Base-by-base conservation (phyloP, 2,113 vertebrate genomes). In the Dolichallabes microphthalmus region DNA sequence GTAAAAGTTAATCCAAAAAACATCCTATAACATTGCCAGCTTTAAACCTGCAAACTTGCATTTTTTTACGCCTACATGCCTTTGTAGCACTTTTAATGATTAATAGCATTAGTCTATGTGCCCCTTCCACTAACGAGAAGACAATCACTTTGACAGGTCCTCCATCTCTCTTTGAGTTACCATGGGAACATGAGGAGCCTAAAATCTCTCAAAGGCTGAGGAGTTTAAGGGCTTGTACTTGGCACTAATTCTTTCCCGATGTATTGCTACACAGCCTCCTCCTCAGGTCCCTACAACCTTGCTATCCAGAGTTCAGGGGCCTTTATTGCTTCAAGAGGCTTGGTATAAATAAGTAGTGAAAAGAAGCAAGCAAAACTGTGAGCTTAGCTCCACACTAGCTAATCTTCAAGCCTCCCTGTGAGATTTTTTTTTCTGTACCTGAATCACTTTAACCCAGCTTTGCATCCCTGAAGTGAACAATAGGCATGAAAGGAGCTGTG, bases 391-490 rank as follows among this genome's bases (percentile, higher is more conserved):
- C 32, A 84, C 55, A 17, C 63, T 82, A 30, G 71, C 82, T 84
- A 77, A 66, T 82, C 82, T 86, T 55, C 14, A 82, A 75, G 79
- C 35, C 69, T 53, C 85, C 79, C 80, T 78, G 80, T 7, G 5
- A 80, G 85, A 82, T 85, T 85, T 58, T 52, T 57, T 82, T 71
- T 82, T 82, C 57, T 82, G 74, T 63, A 87, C 85, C 58, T 84
- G 73, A 30, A 82, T 77, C 35, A 50, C 82, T 86, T 82, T 77
- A 86, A 68, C 83, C 68, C 58, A 79, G 83, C 82, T 58, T 74
- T 85, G 85, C 66, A 53, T 74, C 66, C 45, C 88, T 83, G 83
- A 39, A 61, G 79, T 85, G 86, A 85, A 87, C 84, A 87, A 87
- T 87, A 73, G 82, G 74, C 71, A 68, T 50, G 80, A 88, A 88